Evolutionary conservation across 1,140 invertebrate species (phyloP).

Genomic region (Pogonomyrmex californicus): DNA sequence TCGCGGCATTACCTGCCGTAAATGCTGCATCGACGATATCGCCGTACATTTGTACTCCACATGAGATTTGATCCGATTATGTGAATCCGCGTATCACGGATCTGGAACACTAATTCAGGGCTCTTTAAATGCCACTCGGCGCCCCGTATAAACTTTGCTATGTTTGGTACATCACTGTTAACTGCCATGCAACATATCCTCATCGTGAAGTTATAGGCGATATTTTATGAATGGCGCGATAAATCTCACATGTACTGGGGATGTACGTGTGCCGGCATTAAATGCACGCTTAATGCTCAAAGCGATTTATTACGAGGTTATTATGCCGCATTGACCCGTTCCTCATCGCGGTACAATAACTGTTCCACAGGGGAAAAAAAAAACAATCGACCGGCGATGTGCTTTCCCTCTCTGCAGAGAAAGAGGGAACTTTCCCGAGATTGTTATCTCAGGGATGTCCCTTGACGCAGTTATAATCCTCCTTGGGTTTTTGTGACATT

Average conservation of each 20-base stretch:
- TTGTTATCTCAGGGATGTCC: slow-evolving; percentile 21
- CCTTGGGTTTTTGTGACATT: not conserved
- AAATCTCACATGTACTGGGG: slow-evolving; percentile 67
- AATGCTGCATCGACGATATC: not conserved
- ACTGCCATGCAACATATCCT: slow-evolving; percentile 14
- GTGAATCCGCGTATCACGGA: slow-evolving; percentile 12
- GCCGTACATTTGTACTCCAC: not conserved
- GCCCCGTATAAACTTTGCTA: slow-evolving; percentile 19
- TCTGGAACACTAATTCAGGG: slow-evolving; percentile 7
- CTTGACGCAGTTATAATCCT: not conserved
- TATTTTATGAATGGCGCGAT: slow-evolving; percentile 71
- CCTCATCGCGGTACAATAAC: slow-evolving; percentile 40
- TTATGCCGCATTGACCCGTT: slow-evolving; percentile 51
- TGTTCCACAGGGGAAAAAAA: not conserved
- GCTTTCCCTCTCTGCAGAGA: slow-evolving; percentile 17
- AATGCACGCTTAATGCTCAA: slow-evolving; percentile 68
- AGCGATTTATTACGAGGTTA: slow-evolving; percentile 74
- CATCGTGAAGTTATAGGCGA: slow-evolving; percentile 57
- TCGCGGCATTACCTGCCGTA: slow-evolving; percentile 24
- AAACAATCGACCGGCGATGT: slow-evolving; percentile 36
- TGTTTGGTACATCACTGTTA: slow-evolving; percentile 52
- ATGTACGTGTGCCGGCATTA: slow-evolving; percentile 62
- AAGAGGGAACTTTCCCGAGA: slow-evolving; percentile 39
- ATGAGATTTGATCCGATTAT: slow-evolving; percentile 44
- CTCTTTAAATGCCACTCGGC: slow-evolving; percentile 16